Conservation (phyloP, 2,888 invertebrate species). For the Drosophila austrosaltans region DNA sequence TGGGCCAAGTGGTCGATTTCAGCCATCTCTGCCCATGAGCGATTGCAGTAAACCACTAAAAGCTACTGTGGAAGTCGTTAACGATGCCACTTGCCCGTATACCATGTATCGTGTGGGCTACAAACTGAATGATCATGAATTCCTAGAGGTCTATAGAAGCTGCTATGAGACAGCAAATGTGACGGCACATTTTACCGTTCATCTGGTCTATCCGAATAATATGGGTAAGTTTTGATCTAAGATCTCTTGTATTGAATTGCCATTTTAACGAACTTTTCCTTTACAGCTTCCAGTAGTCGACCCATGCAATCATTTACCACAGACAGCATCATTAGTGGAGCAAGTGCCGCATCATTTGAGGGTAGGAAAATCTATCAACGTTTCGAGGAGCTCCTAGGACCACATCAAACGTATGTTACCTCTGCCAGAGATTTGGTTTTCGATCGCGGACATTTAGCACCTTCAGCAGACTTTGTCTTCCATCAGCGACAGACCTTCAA, state of each 20-base stretch:
- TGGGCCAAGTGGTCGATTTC: conserved; percentile 12
- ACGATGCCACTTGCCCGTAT: conserved; percentile 26
- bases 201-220: conserved; percentile 27
- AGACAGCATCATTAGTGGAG: conserved; percentile 42
- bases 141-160: conserved; percentile 60
- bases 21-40: conserved; percentile 7
- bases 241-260: no score
- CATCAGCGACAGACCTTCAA: conserved; percentile 83
- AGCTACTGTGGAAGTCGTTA: conserved; percentile 2
- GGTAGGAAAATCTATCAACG: conserved; percentile 38
- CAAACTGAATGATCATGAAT: conserved; percentile 8
- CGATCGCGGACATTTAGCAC: conserved; percentile 84
- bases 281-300: conserved; percentile 21
- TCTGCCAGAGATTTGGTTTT: conserved; percentile 45
- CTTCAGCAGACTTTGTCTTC: conserved; percentile 84
- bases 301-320: conserved; percentile 32
- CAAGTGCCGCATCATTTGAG: conserved; percentile 37
- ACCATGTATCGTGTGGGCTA: conserved; percentile 52
- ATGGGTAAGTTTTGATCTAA: conserved; percentile 30
- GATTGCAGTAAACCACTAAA: conserved; percentile 19
- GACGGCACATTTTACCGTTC: conserved; percentile 39
- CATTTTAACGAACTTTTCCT: not conserved
- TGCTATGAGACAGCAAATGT: conserved; percentile 38
- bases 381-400: conserved; percentile 42
- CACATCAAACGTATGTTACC: conserved; percentile 32